Evolutionary conservation across 2,113 vertebrate species (phyloP).

Genomic region (Pelusios castaneus): DNA sequence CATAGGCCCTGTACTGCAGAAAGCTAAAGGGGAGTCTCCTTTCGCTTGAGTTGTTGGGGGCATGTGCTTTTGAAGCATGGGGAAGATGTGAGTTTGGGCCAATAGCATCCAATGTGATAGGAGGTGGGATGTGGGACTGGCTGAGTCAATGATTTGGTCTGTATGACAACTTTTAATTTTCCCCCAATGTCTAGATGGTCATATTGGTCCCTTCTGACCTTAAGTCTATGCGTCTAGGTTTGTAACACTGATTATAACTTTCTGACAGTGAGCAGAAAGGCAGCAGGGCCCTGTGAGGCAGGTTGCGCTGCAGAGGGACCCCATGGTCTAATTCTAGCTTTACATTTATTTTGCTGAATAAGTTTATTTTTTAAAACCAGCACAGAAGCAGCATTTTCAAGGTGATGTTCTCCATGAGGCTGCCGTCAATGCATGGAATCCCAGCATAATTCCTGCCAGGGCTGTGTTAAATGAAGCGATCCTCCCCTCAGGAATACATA

Average conservation of each 20-base stretch:
- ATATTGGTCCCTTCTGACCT: no score
- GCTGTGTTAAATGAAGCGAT: rapidly evolving
- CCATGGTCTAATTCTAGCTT: rapidly evolving
- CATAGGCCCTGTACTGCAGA: not conserved
- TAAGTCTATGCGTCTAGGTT: no score
- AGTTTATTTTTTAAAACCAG: not conserved
- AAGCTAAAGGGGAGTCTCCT: not conserved
- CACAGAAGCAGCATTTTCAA: not conserved
- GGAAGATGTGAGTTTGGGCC: rapidly evolving
- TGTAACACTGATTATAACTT: not conserved
- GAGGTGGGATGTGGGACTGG: not conserved
- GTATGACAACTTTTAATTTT: rapidly evolving
- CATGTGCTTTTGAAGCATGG: not conserved
- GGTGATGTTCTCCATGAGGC: rapidly evolving
- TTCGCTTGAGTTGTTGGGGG: rapidly evolving
- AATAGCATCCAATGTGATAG: rapidly evolving
- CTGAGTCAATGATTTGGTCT: not conserved
- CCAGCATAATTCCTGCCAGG: rapidly evolving
- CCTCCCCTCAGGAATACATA: rapidly evolving
- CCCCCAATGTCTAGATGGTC: no score
- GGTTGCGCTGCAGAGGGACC: not conserved
- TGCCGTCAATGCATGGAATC: rapidly evolving
- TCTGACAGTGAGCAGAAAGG: not conserved
- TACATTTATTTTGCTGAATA: not conserved
- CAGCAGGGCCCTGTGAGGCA: no score